These are phyloP conservation scores for Trematomus loennbergii DNA, from an alignment of 2,113 vertebrate species.

Conservation along the genomic window DNA sequence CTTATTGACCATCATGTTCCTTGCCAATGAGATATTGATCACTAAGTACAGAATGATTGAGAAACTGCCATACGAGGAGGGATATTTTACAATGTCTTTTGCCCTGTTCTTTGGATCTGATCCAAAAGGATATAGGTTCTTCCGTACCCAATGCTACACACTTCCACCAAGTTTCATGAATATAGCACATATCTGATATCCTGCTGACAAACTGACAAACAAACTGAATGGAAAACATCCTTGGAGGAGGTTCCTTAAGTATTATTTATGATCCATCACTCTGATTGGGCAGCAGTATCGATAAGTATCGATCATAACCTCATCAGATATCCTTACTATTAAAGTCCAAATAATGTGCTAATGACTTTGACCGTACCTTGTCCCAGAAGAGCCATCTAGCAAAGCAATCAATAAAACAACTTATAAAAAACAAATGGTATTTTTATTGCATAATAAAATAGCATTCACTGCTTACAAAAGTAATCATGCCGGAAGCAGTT, in stretches of 20 bases:
- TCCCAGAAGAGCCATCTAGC: not conserved
- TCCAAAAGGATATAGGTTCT: no score
- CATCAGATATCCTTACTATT: not conserved
- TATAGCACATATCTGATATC: no score
- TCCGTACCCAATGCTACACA: no score
- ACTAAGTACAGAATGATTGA: conserved; percentile 2
- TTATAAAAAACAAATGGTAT: not conserved
- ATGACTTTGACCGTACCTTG: not conserved
- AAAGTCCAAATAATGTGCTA: not conserved
- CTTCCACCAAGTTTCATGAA: no score
- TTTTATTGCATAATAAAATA: not conserved
- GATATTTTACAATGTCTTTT: not conserved
- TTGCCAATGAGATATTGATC: conserved; percentile 4
- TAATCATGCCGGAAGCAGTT: not conserved
- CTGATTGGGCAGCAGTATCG: not conserved
- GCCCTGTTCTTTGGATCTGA: no score
- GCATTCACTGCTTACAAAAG: not conserved
- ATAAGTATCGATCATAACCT: not conserved
- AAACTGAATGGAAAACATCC: no score
- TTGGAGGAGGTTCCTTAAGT: not conserved
- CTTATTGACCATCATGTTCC: not conserved
- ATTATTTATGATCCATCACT: not conserved
- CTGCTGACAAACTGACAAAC: no score
- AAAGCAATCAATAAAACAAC: conserved; percentile 1
- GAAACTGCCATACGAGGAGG: not conserved